Conservation (phyloP, 2,888 invertebrate genomes). For the Chelonus formosanus region DNA sequence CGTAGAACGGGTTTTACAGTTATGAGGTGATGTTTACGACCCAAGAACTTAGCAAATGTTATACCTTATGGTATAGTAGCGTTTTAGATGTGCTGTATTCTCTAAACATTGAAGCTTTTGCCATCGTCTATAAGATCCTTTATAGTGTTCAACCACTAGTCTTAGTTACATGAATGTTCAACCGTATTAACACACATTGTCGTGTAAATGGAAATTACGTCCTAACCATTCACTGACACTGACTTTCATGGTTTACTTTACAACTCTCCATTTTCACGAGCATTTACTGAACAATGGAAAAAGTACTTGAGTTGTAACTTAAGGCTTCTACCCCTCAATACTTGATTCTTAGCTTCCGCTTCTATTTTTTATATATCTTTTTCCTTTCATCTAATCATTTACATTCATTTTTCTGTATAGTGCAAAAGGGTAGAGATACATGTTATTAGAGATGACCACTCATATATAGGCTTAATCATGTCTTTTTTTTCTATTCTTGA, state of each 20-base stretch:
- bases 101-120: not conserved
- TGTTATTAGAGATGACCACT: constrained; percentile 29
- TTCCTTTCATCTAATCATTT: not conserved
- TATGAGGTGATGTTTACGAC: constrained; percentile 58
- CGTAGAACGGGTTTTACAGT: constrained; percentile 58
- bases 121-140: constrained; percentile 10
- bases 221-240: constrained; percentile 45
- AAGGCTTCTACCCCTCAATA: too few relatives aligned
- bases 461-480: constrained; percentile 15
- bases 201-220: constrained; percentile 58
- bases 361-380: too few relatives aligned
- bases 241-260: constrained; percentile 43
- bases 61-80: constrained; percentile 32
- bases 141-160: not conserved
- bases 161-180: constrained; percentile 31
- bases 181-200: constrained; percentile 13
- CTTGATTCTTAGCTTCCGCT: too few relatives aligned
- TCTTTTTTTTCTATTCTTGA: constrained; percentile 25
- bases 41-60: constrained; percentile 46
- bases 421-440: not conserved
- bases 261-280: constrained; percentile 49
- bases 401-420: not conserved
- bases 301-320: too few relatives aligned
- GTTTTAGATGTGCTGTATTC: not conserved
- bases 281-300: constrained; percentile 29